Evolutionary conservation across 2,113 vertebrate genomes (phyloP), one percentile per base, ranked within the genome.

Genomic region (Scomber japonicus): DNA sequence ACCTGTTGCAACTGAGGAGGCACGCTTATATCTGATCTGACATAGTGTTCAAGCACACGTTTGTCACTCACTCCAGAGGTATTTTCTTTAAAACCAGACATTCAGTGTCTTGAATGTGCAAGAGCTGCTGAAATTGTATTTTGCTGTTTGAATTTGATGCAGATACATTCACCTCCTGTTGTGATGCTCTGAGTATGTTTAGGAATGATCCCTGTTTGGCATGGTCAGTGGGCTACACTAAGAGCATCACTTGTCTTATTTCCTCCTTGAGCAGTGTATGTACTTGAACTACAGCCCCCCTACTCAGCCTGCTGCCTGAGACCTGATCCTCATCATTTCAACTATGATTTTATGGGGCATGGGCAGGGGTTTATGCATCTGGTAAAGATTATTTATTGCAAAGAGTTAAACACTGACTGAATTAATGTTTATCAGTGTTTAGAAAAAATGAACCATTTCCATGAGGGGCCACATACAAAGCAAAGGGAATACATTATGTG

Each of bases 61-160:
- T 19, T 17, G 51, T 50, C 19, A 19, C 80, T 71, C 64, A 57
- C 71, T 68, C 14, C 56, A 40, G 88, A 91, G 83, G 87, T 93
- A 91, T 86, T 81, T 74, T 87, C 80, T 78, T 82, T 60, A 76
- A 84, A 89, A 70, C 69, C 68, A 89, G 70, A 89, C 81, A 90
- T 88, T 87, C 89, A 74, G 63, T 24, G 80, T 88, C 80, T 77
- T 66, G n/a, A 75, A 78, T 64, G 71, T 88, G 55, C 71, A 77
- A 86, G 59, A 51, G 55, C 49, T 73, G 71, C 27, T 78, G 51
- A 78, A 77, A 69, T 9, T 62, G 48, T 15, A 59, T 75, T 80
- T 79, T 27, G 83, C 59, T 62, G 53, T 75, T 78, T 72, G 50
- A 30, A 73, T 65, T 60, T 56, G 67, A 69, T 60, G 73, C 76